Evolutionary conservation across 1,140 invertebrate genomes (phyloP), one percentile per base, ranked within the genome.

Genomic region (Drosophila paulistorum): DNA sequence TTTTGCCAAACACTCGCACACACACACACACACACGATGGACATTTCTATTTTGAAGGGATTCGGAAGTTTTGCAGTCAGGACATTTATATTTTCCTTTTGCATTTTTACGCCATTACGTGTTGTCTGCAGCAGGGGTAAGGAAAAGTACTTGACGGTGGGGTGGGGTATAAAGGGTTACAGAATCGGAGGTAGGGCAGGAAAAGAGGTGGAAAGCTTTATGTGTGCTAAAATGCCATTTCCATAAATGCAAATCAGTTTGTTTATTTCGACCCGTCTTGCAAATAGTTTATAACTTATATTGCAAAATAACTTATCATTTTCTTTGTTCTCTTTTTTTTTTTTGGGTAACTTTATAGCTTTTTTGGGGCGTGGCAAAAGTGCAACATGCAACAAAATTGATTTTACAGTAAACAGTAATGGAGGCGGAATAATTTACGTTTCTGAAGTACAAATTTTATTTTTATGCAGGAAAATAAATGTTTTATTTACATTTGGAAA

Each of bases 171-270:
- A 20, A 7, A 26, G 23, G 23, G 23, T 0, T 9, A 10, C 14
- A 51, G 10, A 11, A 11, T 17, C 45, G 20, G 45, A 7, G 17
- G 17, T 3, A 9, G 17, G 17, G 45, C 0, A 7, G 14, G 14
- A 14, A 41, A 55, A 42, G n/a, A 33, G 51, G 45, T 30, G 13
- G 45, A 51, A 39, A 51, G 59, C 26, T 48, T 59, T 76, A 64
- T 77, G 69, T 79, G 72, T 68, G 76, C 67, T 82, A 76, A 79
- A 85, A 84, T 83, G 74, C 68, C 70, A 87, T 87, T 89, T 87
- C 74, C 84, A 87, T 87, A 87, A 87, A 87, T 87, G 84, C 84
- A 87, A 87, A 87, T 87, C 84, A 87, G 84, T 89, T 89, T 87
- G 84, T 73, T 89, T 87, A 84, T 85, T 79, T 51, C 82, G 42